phyloP scores from a whole-genome alignment of 2,113 vertebrate genomes.

The Mesoclemmys tuberculata region DNA sequence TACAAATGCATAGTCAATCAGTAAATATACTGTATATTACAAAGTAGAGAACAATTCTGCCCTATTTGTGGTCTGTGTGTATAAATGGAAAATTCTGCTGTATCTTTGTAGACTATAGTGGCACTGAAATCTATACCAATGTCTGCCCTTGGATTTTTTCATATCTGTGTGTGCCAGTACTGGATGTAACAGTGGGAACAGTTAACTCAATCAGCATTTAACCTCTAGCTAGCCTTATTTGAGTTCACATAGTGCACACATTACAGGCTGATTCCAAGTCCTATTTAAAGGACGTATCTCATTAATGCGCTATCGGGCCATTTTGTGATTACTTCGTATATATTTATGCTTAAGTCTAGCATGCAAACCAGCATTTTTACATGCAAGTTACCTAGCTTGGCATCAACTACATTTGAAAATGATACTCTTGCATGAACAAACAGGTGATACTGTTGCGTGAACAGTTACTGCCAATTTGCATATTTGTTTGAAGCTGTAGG shows the following conservation, averaged over 20 bases:
- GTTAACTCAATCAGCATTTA: background rate
- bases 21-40: background rate
- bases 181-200: background rate
- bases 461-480: background rate
- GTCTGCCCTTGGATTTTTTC: background rate
- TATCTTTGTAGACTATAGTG: background rate
- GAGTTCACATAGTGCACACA: background rate
- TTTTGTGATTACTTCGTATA: background rate
- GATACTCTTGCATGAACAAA: background rate
- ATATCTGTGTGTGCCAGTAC: background rate
- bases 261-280: background rate
- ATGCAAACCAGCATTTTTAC: background rate
- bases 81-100: slow-evolving; percentile 7
- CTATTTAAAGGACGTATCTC: background rate
- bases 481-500: background rate
- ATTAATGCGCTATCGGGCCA: background rate
- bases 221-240: background rate
- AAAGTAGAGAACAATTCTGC: background rate
- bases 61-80: slow-evolving; percentile 9
- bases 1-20: slow-evolving; percentile 14
- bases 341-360: background rate
- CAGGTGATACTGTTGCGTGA: too few species aligned
- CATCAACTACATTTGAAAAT: background rate
- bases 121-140: background rate
- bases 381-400: background rate